Evolutionary conservation across 2,888 invertebrate genomes (phyloP).

Genomic region (Archaeoteleia sp.): DNA sequence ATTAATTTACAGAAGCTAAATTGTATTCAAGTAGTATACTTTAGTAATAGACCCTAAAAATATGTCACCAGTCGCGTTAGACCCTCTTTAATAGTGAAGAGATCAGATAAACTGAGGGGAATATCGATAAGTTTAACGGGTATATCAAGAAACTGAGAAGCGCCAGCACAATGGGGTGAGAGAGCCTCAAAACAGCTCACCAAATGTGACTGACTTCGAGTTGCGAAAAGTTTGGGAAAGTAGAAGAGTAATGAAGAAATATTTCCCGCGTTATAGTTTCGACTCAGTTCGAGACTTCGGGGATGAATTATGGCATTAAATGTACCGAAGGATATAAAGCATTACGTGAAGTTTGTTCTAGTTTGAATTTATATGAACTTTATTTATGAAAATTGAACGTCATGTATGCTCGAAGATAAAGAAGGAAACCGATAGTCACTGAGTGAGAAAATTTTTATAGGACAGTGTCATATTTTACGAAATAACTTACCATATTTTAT

Average conservation of each 20-base stretch:
- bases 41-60: too few species aligned
- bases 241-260: slow-evolving; percentile 50
- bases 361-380: slow-evolving; percentile 33
- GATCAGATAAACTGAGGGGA: too few species aligned
- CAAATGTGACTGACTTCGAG: slow-evolving; percentile 33
- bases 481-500: too few species aligned
- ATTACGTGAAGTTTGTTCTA: slow-evolving; percentile 34
- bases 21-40: too few species aligned
- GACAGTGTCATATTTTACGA: too few species aligned
- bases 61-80: too few species aligned
- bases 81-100: too few species aligned
- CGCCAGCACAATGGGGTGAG: slow-evolving; percentile 18
- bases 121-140: too few species aligned
- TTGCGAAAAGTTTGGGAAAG: slow-evolving; percentile 43
- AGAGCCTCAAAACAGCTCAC: slow-evolving; percentile 36
- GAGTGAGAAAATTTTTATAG: too few species aligned
- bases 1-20: too few species aligned
- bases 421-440: too few species aligned
- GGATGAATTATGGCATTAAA: slow-evolving; percentile 48
- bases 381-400: slow-evolving; percentile 44
- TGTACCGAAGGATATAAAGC: slow-evolving; percentile 47
- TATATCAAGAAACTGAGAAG: slow-evolving; percentile 18
- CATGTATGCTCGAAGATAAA: too few species aligned
- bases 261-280: slow-evolving; percentile 48
- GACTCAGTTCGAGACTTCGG: slow-evolving; percentile 48